Evolutionary conservation across 37 sponge, comb jelly and placozoan genomes (phyloP), one percentile per base, ranked within the genome.

Genomic region (Chondrosia reniformis): DNA sequence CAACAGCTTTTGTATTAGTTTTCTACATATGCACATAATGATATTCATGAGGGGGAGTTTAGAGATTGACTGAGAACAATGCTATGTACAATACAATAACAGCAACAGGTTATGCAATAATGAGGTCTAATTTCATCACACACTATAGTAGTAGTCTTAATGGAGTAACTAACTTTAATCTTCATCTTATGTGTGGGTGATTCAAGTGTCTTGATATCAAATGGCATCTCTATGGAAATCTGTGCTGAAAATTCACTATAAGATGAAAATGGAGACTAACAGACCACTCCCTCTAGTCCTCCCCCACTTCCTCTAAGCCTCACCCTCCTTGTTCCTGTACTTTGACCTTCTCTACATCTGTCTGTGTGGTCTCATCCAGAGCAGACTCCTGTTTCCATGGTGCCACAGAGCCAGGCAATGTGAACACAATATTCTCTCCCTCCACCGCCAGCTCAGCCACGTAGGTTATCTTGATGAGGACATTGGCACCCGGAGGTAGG

Each of bases 401-500:
- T 0, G 97, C 97, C 67, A 97, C 94, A 75, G 86, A 88, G 28
- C 92, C 89, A 6, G 97, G 95, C 24, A 94, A 79, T 12, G 80
- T 82, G 78, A 98, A 98, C 31, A 88, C 84, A 8, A 98, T 85
- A 42, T 88, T 75, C 59, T 98, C 96, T 17, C 92, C 99, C 43
- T 90, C 96, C 61, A 93, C 91, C 24, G 58, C 74, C 72, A 98
- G 80, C 81, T 98, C 99, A 34, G 96, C 89, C n/a, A 98, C 99
- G 43, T 95, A 98, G 12, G 89, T 93, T 55, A 98, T 98, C 91
- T 98, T 98, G 79, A 98, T 98, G 52, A 95, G 92, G 36, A 98
- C 93, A 32, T 83, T 92, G 45, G 96, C 96, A 6, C 91, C 96
- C 15, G 99, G 92, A 4, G 99, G 95, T 21, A 98, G 86, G 82